A percentile compares a stretch with the other conserved stretches of the same genome.
Evolutionary conservation across 1,140 invertebrate species (phyloP).

Genomic region (Atta cephalotes): DNA sequence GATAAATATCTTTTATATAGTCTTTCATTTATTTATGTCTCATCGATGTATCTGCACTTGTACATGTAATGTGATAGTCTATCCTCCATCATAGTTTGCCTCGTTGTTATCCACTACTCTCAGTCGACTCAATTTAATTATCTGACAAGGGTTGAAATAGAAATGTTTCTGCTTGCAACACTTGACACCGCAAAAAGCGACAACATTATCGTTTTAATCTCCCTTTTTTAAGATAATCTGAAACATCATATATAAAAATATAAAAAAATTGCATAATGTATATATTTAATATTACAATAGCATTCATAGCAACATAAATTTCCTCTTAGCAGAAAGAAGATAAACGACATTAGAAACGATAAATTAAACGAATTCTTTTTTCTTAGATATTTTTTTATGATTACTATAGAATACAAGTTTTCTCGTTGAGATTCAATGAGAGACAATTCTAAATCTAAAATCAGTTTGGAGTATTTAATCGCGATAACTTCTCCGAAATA

Average conservation of each 20-base stretch:
- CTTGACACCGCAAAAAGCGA: constrained; percentile 21
- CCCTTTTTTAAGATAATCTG: neutral
- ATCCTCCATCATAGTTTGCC: constrained; percentile 95
- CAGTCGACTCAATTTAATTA: constrained; percentile 91
- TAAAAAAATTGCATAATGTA: neutral
- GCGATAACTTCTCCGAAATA: too few relatives aligned
- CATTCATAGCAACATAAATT: too few relatives aligned
- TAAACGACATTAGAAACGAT: too few relatives aligned
- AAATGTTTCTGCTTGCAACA: constrained; percentile 83
- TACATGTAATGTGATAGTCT: constrained; percentile 96
- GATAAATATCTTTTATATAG: too few relatives aligned
- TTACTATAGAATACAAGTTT: too few relatives aligned
- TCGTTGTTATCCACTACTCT: constrained; percentile 98
- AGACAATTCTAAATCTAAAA: too few relatives aligned
- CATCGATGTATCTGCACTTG: constrained; percentile 90
- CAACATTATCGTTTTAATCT: neutral
- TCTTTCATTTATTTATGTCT: constrained; percentile 49
- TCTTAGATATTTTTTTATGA: too few relatives aligned
- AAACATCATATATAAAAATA: constrained; percentile 2
- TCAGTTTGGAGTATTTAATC: too few relatives aligned
- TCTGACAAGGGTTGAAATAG: constrained; percentile 88
- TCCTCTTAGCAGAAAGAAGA: too few relatives aligned
- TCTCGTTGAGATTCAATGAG: too few relatives aligned
- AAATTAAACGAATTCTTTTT: too few relatives aligned
- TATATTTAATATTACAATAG: too few relatives aligned